Evolutionary conservation across 2,113 vertebrate species (phyloP).

Genomic region (Halichoeres trimaculatus): DNA sequence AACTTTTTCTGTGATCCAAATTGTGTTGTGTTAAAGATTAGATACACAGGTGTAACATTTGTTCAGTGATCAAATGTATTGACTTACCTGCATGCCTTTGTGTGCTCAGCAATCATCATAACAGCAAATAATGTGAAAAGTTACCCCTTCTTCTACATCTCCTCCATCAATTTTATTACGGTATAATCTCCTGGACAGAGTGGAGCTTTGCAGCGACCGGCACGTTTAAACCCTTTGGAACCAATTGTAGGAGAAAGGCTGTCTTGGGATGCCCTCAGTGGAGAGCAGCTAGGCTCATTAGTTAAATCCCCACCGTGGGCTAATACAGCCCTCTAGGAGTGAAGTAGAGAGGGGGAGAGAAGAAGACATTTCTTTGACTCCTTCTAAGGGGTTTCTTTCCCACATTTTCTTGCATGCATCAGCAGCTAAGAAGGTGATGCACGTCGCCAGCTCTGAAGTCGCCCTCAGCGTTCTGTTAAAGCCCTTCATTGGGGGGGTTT

Average conservation of each 20-base stretch:
- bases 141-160: constrained; percentile 65
- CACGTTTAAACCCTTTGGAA: constrained; percentile 86
- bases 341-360: constrained; percentile 71
- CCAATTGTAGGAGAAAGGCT: constrained; percentile 86
- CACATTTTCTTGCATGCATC: constrained; percentile 83
- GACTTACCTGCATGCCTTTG: constrained; percentile 19
- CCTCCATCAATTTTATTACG: constrained; percentile 81
- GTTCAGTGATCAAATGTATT: constrained; percentile 16
- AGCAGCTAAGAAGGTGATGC: constrained; percentile 79
- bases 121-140: constrained; percentile 73
- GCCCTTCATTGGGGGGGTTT: constrained; percentile 40
- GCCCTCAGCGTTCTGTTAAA: constrained; percentile 67
- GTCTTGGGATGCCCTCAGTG: constrained; percentile 84
- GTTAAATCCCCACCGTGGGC: constrained; percentile 86
- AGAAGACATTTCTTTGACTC: constrained; percentile 82
- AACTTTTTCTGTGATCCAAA: not conserved
- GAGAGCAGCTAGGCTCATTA: constrained; percentile 86
- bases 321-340: constrained; percentile 82
- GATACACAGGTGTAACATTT: not conserved
- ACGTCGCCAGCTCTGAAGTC: constrained; percentile 57
- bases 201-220: constrained; percentile 76
- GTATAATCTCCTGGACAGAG: constrained; percentile 82
- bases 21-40: not conserved
- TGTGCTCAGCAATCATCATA: constrained; percentile 46
- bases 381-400: constrained; percentile 81